Evolutionary conservation across 1,140 invertebrate genomes (phyloP).

Genomic region (Phenacoccus solenopsis): DNA sequence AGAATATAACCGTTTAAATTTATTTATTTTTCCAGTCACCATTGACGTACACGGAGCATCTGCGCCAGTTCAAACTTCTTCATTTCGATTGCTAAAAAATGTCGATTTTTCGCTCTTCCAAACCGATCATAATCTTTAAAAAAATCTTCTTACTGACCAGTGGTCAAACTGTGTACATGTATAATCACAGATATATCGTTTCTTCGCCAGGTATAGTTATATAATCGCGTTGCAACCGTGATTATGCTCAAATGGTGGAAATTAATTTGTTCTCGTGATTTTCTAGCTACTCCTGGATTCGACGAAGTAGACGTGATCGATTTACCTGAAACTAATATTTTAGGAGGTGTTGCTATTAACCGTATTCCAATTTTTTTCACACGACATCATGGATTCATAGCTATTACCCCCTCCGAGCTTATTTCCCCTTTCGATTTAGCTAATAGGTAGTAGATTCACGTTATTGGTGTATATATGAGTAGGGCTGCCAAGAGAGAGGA

Average conservation of each 20-base stretch:
- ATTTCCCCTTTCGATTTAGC: conserved; percentile 34
- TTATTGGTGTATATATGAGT: conserved; percentile 5
- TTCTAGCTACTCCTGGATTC: conserved; percentile 34
- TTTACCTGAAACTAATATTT: conserved; percentile 42
- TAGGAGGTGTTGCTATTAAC: conserved; percentile 47
- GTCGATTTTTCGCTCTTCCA: neutral
- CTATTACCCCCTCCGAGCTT: conserved; percentile 40
- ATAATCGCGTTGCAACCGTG: too few relatives aligned
- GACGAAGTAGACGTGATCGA: conserved; percentile 49
- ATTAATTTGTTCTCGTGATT: conserved; percentile 14
- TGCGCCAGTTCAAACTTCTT: neutral
- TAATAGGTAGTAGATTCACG: conserved; percentile 29
- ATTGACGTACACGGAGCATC: neutral
- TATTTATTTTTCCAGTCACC: conserved; percentile 8
- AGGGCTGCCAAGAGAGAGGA: too few relatives aligned
- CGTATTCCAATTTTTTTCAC: conserved; percentile 52
- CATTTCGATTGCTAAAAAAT: conserved; percentile 7
- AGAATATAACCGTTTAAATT: neutral
- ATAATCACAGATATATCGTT: conserved; percentile 41
- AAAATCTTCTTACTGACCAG: neutral
- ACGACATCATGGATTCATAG: conserved; percentile 47
- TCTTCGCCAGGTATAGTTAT: conserved; percentile 35
- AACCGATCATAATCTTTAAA: neutral
- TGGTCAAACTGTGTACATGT: conserved; percentile 46
- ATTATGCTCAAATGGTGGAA: too few relatives aligned